These are phyloP conservation scores for Pollenia amentaria DNA, from an alignment of 2,888 invertebrate genomes.

Conservation along the genomic window DNA sequence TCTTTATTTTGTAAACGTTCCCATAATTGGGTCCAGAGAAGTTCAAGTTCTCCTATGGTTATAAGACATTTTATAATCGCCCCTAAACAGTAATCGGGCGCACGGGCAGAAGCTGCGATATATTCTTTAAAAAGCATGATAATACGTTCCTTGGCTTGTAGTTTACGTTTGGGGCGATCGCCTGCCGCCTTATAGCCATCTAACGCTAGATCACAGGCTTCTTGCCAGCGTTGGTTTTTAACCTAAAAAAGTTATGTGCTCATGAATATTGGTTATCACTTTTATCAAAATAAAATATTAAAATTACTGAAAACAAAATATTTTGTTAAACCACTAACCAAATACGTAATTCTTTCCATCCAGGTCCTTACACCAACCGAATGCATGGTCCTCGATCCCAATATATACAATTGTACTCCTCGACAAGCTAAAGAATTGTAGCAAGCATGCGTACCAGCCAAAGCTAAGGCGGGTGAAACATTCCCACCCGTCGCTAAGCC, in stretches of 20 bases:
- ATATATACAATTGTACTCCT: slow-evolving; percentile 89
- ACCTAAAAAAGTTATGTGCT: slow-evolving; percentile 75
- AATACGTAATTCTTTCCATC: slow-evolving; percentile 88
- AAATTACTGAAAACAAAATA: background rate
- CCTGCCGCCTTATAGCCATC: slow-evolving; percentile 84
- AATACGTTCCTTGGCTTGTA: slow-evolving; percentile 84
- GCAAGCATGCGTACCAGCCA: slow-evolving; percentile 88
- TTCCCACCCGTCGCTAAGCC: slow-evolving; percentile 98
- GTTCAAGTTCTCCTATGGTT: slow-evolving; percentile 84
- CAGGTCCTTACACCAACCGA: slow-evolving; percentile 87
- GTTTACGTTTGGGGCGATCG: slow-evolving; percentile 83
- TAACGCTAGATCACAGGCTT: slow-evolving; percentile 86
- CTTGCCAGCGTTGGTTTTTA: slow-evolving; percentile 86
- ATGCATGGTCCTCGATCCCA: slow-evolving; percentile 88
- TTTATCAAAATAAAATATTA: too few species aligned
- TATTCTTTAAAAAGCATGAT: slow-evolving; percentile 85
- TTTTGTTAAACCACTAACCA: slow-evolving; percentile 83
- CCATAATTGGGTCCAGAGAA: slow-evolving; percentile 88
- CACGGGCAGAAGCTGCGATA: slow-evolving; percentile 83
- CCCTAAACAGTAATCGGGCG: slow-evolving; percentile 84
- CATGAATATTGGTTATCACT: too few species aligned
- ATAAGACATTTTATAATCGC: slow-evolving; percentile 83
- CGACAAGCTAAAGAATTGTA: slow-evolving; percentile 89
- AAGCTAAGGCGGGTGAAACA: slow-evolving; percentile 88
- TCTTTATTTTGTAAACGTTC: slow-evolving; percentile 86